phyloP scores from a whole-genome alignment of 2,888 invertebrate genomes.

The Teleiodes luculella region DNA sequence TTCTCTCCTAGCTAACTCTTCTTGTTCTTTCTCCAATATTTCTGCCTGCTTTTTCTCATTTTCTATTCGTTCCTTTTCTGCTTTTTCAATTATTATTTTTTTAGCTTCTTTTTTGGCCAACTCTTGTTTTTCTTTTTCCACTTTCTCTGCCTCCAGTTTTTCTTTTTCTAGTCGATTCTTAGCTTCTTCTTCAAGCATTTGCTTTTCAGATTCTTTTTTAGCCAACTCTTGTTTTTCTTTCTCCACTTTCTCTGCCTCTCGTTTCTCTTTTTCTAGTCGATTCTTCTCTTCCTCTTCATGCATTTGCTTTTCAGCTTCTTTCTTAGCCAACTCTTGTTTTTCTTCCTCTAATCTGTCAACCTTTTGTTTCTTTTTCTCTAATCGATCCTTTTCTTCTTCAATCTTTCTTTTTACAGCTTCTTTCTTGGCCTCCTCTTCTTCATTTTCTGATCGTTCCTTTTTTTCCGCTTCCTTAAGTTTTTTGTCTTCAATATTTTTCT shows the following conservation, averaged over 20 bases:
- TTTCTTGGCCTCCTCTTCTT: not conserved
- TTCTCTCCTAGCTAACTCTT: conserved; percentile 8
- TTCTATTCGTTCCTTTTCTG: conserved; percentile 11
- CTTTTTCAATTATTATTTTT: conserved; percentile 23
- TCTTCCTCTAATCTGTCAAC: conserved; percentile 12
- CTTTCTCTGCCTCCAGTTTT: conserved; percentile 9
- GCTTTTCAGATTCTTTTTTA: not conserved
- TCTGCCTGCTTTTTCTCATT: conserved; percentile 12
- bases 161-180: conserved; percentile 9
- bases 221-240: conserved; percentile 15
- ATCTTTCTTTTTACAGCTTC: conserved; percentile 4
- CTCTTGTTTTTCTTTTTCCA: conserved; percentile 4
- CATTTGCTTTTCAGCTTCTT: not conserved
- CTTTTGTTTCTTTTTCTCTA: conserved; percentile 12
- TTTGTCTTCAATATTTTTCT: conserved; percentile 15
- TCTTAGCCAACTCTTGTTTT: conserved; percentile 12
- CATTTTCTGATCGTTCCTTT: conserved; percentile 16
- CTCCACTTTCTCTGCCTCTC: conserved; percentile 10
- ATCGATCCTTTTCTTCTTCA: conserved; percentile 4
- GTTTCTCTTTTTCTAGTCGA: not conserved
- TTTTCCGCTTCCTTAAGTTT: conserved; percentile 17
- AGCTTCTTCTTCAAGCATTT: not conserved
- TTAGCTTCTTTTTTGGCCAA: not conserved
- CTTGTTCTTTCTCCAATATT: conserved; percentile 1
- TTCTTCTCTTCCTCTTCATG: not conserved